Evolutionary conservation across 2,888 invertebrate genomes (phyloP).

Genomic region (Ceriagrion tenellum): DNA sequence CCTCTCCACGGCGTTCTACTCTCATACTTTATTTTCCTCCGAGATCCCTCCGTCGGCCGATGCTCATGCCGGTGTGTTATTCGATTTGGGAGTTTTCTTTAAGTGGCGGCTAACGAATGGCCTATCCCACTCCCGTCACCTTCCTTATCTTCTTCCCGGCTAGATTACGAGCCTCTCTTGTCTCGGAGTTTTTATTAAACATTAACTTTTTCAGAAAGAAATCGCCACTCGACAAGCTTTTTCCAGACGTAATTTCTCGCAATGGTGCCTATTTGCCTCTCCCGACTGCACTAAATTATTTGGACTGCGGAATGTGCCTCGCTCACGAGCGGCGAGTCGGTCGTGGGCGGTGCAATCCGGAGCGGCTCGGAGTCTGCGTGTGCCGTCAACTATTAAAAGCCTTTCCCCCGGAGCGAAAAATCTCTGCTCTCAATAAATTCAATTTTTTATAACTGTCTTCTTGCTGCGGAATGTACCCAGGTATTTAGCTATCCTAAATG

Average conservation of each 20-base stretch:
- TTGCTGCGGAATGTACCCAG: neutral
- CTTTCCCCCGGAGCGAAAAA: neutral
- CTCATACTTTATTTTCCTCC: neutral
- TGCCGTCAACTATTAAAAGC: neutral
- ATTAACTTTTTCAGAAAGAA: slow-evolving; percentile 46
- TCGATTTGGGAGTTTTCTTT: slow-evolving; percentile 7
- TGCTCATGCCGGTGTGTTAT: neutral
- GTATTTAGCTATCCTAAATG: too few species aligned
- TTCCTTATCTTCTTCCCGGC: too few species aligned
- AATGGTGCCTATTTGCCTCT: slow-evolving; percentile 32
- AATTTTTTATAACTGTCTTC: neutral
- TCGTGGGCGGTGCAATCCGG: neutral
- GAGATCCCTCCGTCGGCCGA: neutral
- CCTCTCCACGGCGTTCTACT: neutral
- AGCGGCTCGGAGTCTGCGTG: neutral
- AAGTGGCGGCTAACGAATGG: slow-evolving; percentile 47
- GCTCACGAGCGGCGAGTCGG: neutral
- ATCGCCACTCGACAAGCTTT: slow-evolving; percentile 52
- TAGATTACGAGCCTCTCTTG: slow-evolving; percentile 31
- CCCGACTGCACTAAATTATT: slow-evolving; percentile 46
- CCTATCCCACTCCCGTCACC: neutral
- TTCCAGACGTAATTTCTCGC: slow-evolving; percentile 49
- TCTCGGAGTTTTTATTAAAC: slow-evolving; percentile 56
- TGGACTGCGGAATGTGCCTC: neutral
- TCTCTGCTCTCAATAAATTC: neutral